Conservation (phyloP, 1,140 invertebrate genomes). For the Spodoptera frugiperda region DNA sequence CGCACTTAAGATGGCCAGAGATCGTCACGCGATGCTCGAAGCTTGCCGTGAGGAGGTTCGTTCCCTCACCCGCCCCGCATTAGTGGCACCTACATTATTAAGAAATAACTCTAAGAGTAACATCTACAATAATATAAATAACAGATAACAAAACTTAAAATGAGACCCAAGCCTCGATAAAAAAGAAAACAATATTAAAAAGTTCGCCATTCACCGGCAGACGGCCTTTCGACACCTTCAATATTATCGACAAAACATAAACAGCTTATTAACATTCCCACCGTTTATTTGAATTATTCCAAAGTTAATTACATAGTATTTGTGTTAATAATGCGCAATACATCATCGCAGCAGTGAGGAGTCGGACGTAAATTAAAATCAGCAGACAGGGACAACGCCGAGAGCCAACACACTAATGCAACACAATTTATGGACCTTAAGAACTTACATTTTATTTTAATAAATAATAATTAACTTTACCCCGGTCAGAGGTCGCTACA, state of each 20-base stretch:
- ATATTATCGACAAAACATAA: conserved; percentile 14
- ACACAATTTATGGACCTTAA: conserved; percentile 26
- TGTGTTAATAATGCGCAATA: conserved; percentile 22
- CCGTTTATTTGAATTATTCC: conserved; percentile 23
- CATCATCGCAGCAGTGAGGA: conserved; percentile 10
- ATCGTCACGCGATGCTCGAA: too few relatives aligned
- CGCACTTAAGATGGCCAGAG: too few relatives aligned
- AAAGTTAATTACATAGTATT: conserved; percentile 28
- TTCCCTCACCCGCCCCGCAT: too few relatives aligned
- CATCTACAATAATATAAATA: too few relatives aligned
- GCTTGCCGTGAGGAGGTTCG: too few relatives aligned
- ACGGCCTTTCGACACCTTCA: too few relatives aligned
- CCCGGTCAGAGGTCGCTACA: conserved; percentile 25
- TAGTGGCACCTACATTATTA: too few relatives aligned
- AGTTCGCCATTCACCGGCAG: too few relatives aligned
- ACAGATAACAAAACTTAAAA: too few relatives aligned
- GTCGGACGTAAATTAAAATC: conserved; percentile 27
- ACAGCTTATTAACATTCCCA: background rate
- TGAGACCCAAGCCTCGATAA: too few relatives aligned
- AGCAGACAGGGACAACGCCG: conserved; percentile 35
- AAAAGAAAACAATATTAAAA: too few relatives aligned
- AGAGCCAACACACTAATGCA: conserved; percentile 12
- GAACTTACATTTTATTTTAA: conserved; percentile 39
- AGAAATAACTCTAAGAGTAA: too few relatives aligned
- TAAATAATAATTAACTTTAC: conserved; percentile 32